Base-by-base conservation (phyloP, 1,140 invertebrate species). In the Drosophila lacertosa region DNA sequence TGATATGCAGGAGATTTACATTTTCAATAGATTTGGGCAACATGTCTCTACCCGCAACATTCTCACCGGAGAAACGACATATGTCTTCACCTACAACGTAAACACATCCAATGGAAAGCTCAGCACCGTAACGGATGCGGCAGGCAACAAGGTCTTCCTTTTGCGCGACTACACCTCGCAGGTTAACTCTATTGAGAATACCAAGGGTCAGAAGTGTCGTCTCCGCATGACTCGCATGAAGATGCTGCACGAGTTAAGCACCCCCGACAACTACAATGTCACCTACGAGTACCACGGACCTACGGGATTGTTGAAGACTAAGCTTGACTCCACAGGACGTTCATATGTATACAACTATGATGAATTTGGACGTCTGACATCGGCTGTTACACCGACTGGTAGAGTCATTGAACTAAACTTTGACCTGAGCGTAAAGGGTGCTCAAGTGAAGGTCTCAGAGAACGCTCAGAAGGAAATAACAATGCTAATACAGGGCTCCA, bases 261-360 rank as follows among this genome's bases (percentile, higher is more conserved):
- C 97, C 1, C 96, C 97, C 0, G 97, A 98, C 80, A 98, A 98
- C 92, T 97, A 97, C 77, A 97, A 97, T 76, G 95, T 97, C 0
- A 97, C 96, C 0, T 98, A 99, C 89, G 97, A 98, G 69, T 99
- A 99, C 91, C 95, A 98, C 74, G 95, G 96, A 2, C 95, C 96
- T 0, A 96, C 95, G 2, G 98, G 97, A 0, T 92, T 99, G 18
- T 90, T 99, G 9, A 96, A 97, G 75, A 96, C 96, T 0, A 97
- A 97, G 90, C 93, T 97, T 35, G 97, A 98, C 84, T 97, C 96
- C 26, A 96, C 97, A 3, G 98, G 98, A 2, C 93, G 97, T 55
- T 97, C 96, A 53, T 98, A 97, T 86, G 96, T 98, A 1, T 99
- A 99, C 91, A 96, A 97, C 84, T 99, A 99, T 84, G 97, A 99